Conservation (phyloP, 2,797 vertebrate genomes). For the Rhinogobio ventralis region DNA sequence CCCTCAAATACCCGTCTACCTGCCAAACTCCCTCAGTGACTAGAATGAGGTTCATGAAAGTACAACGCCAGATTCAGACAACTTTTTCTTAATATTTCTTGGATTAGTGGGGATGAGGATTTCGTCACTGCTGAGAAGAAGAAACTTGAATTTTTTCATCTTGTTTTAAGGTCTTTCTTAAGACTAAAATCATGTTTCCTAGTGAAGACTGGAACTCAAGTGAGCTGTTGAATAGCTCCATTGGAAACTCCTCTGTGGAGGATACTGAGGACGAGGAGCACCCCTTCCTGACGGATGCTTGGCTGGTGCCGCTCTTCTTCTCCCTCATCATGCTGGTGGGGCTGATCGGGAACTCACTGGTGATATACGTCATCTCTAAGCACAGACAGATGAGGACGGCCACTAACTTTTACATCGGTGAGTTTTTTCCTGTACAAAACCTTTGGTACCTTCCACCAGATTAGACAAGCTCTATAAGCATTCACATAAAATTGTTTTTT, state of each 20-base stretch:
- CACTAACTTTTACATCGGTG: conserved; percentile 91
- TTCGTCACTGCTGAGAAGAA: neutral
- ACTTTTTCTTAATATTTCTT: neutral
- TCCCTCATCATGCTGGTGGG: conserved; percentile 87
- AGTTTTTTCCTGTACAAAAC: conserved; percentile 55
- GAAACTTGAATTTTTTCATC: conserved; percentile 10
- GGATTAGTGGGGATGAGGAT: neutral
- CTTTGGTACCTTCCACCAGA: too few species aligned
- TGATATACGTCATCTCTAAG: conserved; percentile 86
- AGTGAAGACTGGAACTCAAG: conserved; percentile 74
- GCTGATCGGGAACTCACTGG: conserved; percentile 84
- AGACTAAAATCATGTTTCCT: conserved; percentile 40
- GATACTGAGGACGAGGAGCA: conserved; percentile 69
- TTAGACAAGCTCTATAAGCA: neutral
- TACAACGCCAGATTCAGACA: neutral
- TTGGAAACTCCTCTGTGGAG: conserved; percentile 71
- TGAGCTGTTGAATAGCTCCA: conserved; percentile 69
- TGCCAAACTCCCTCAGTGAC: neutral
- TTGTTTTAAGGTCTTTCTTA: neutral
- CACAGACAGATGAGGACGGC: conserved; percentile 88
- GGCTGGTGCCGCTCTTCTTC: conserved; percentile 88
- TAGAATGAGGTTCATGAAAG: neutral
- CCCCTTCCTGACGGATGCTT: conserved; percentile 86
- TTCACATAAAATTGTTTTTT: neutral
- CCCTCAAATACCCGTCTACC: neutral